Evolutionary conservation across 2,797 vertebrate genomes (phyloP).

Genomic region (Pangasius sanitwongsei): DNA sequence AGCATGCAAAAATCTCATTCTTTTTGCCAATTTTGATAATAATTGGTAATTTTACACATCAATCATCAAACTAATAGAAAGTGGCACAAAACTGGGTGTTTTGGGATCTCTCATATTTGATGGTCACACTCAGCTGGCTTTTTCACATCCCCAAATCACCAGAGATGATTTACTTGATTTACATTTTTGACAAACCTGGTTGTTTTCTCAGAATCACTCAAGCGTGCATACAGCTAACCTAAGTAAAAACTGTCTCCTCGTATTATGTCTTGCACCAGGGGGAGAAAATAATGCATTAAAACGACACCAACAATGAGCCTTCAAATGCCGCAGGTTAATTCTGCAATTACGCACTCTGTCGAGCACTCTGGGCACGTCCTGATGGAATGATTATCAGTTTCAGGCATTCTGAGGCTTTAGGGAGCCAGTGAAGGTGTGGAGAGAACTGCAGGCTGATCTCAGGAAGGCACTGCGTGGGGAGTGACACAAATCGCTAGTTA

Average conservation of each 20-base stretch:
- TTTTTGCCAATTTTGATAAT: slow-evolving; percentile 39
- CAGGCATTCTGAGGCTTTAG: background rate
- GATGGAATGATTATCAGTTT: slow-evolving; percentile 52
- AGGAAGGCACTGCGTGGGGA: slow-evolving; percentile 21
- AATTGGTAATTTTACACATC: slow-evolving; percentile 50
- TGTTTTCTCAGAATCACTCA: background rate
- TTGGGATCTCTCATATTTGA: slow-evolving; percentile 17
- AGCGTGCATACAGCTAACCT: background rate
- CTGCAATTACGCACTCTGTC: background rate
- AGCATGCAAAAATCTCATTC: background rate
- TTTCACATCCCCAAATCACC: background rate
- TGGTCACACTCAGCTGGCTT: slow-evolving; percentile 29
- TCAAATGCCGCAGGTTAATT: slow-evolving; percentile 27
- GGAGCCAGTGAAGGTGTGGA: background rate
- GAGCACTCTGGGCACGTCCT: slow-evolving; percentile 21
- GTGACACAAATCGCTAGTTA: slow-evolving; percentile 53
- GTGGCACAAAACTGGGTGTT: slow-evolving; percentile 8
- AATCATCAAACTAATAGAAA: slow-evolving; percentile 30
- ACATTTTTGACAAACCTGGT: slow-evolving; percentile 7
- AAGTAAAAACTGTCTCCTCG: background rate
- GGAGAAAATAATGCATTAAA: slow-evolving; percentile 7
- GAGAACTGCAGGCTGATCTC: slow-evolving; percentile 16
- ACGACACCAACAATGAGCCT: background rate
- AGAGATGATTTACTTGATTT: slow-evolving; percentile 4
- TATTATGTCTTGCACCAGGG: background rate